phyloP scores from a whole-genome alignment of 2,888 invertebrate genomes.

The Harpalus rufipes region DNA sequence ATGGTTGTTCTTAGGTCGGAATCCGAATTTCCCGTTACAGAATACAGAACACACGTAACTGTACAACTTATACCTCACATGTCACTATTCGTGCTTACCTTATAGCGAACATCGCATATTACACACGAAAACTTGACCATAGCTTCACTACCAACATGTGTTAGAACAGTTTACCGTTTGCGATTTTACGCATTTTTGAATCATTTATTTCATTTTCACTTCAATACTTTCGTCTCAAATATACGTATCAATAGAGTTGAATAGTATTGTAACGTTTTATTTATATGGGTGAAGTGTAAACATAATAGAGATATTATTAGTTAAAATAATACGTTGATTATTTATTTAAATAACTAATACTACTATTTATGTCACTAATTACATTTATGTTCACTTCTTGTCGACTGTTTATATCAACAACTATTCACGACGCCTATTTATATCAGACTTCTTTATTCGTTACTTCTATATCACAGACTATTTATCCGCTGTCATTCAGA shows the following conservation, averaged over 20 bases:
- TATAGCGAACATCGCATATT: neutral
- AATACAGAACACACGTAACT: conserved; percentile 52
- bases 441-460: too few species aligned
- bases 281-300: too few species aligned
- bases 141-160: neutral
- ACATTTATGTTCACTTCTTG: too few species aligned
- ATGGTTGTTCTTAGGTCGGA: conserved; percentile 13
- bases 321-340: too few species aligned
- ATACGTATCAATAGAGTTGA: neutral
- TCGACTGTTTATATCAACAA: too few species aligned
- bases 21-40: conserved; percentile 52
- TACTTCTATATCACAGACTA: too few species aligned
- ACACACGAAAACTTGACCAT: neutral
- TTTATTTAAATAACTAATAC: too few species aligned
- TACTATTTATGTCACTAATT: too few species aligned
- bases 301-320: too few species aligned
- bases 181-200: neutral
- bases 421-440: too few species aligned
- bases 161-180: neutral
- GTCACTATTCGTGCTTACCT: neutral
- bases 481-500: too few species aligned
- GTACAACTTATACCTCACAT: conserved; percentile 51
- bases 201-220: neutral
- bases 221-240: neutral
- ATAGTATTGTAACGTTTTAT: too few species aligned